Base-by-base conservation (phyloP, 92 coral and sea anemone species). In the Palythoa grandis region DNA sequence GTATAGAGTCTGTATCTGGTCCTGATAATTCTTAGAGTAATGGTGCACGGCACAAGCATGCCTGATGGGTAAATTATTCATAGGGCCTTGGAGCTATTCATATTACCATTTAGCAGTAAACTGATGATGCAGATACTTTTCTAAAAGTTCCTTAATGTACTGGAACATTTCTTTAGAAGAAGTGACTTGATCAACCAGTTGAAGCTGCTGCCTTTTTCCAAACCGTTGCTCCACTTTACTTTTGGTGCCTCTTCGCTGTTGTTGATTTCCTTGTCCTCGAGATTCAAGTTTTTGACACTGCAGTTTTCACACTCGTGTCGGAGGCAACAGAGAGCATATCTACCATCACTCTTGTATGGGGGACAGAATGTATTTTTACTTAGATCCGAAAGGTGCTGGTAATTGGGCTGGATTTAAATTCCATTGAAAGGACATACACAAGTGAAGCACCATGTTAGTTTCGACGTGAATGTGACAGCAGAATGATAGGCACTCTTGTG, bases 11-110 rank as follows among this genome's bases (percentile, higher is more conserved):
- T 90, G 88, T 29, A 90, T 10, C 77, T 90, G 88, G 35, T 90
- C 88, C 39, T 87, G 93, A 16, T 90, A 90, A 11, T 86, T 90
- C 23, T 86, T 75, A 7, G 80, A 86, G 23, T 90, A 90, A 52
- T 90, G 82, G 15, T 89, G 87, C 11, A 89, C 63, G 2, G 83
- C 66, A 68, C 87, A 86, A 43, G 52, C 91, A 1, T 77, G 70
- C 6, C 52, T 52, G 6, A 56, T 15, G 1, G 14, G 82, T 0
- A 77, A 69, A 56, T 77, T 56, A 8, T 56, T 67, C 14, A 56
- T 67, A 15, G 56, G 82, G 69, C 52, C 82, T 56, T 38, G 52
- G 24, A 77, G 70, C 52, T 77, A 69, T 6, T 53, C 69, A 11
- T 57, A 25, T 70, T 77, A 52, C 83, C 83, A 58, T 29, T 77